Base-by-base conservation (phyloP, 1,140 invertebrate genomes). In the Homarus americanus region DNA sequence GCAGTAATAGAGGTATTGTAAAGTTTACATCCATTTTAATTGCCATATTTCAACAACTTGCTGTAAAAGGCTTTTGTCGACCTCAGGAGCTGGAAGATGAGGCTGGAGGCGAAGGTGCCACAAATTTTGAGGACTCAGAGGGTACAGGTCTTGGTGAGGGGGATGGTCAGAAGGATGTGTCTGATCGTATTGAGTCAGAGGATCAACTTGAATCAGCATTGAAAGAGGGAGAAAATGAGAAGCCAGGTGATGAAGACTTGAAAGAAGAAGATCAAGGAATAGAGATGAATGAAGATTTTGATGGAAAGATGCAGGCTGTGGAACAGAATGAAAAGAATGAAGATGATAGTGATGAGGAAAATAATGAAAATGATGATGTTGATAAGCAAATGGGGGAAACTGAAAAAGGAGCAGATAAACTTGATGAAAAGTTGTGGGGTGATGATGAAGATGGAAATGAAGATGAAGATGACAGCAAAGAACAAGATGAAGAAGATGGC, bases 381-480 rank as follows among this genome's bases (percentile, higher is more conserved):
- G 98, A 99, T 90, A 98, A 99, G 94, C 96, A 99, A 95, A 99
- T 99, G 97, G 98, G 97, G n/a, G 97, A 99, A 89, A 97, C 97
- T 9, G 97, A 97, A 93, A 96, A 97, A 91, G 96, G 96, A 12
- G 96, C 96, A 41, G 97, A 99, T 79, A 97, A 97, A 94, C 95
- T 96, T 92, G 96, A 96, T 93, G 94, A 95, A 93, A 93, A 95
- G 93, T 94, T 96, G 1, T 94, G 94, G 34, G 95, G 95, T n/a
- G 95, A 95, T 91, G 94, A 94, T 79, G 94, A 94, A 76, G 94
- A 95, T 34, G 93, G 97, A 38, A 96, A 96, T 92, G 95, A 96
- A 36, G 95, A 96, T 4, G 96, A 97, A 83, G 95, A 96, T 92
- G 95, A 96, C 36, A 95, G 95, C 92, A 94, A 96, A 69, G 94